phyloP scores from a whole-genome alignment of 2,888 invertebrate genomes.

The Drosophila acutilabella region DNA sequence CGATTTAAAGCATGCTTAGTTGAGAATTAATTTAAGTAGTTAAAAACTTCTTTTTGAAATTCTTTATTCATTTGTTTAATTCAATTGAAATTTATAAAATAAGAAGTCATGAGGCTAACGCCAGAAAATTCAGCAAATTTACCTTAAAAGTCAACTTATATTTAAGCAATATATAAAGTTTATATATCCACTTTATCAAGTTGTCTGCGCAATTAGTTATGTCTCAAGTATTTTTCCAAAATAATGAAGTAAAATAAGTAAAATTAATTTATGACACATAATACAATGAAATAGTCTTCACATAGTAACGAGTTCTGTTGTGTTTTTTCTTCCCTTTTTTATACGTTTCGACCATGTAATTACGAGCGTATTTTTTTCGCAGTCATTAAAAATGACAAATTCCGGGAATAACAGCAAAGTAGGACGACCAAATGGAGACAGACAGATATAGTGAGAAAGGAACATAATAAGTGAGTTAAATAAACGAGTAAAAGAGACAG shows the following conservation, averaged over 20 bases:
- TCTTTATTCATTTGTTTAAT: no score
- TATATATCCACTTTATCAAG: neutral
- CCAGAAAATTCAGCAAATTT: no score
- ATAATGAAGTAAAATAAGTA: constrained; percentile 35
- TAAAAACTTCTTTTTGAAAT: no score
- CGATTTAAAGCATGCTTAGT: neutral
- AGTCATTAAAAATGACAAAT: constrained; percentile 79
- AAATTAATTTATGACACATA: constrained; percentile 67
- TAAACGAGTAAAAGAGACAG: neutral
- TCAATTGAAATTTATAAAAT: no score
- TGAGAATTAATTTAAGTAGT: neutral
- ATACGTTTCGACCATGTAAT: constrained; percentile 63
- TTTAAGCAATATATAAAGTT: no score
- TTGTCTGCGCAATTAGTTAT: constrained; percentile 1
- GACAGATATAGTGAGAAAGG: constrained; percentile 16
- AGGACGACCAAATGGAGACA: constrained; percentile 40
- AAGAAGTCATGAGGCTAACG: no score
- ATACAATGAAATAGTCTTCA: constrained; percentile 60
- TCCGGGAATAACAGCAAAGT: constrained; percentile 71
- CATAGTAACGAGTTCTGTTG: constrained; percentile 37
- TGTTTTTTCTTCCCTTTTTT: constrained; percentile 12
- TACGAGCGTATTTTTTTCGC: constrained; percentile 76
- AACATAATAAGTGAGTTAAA: neutral
- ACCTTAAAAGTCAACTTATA: no score
- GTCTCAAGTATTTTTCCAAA: neutral